Evolutionary conservation across 92 coral and sea anemone species (phyloP).

Genomic region (Porites evermanni): DNA sequence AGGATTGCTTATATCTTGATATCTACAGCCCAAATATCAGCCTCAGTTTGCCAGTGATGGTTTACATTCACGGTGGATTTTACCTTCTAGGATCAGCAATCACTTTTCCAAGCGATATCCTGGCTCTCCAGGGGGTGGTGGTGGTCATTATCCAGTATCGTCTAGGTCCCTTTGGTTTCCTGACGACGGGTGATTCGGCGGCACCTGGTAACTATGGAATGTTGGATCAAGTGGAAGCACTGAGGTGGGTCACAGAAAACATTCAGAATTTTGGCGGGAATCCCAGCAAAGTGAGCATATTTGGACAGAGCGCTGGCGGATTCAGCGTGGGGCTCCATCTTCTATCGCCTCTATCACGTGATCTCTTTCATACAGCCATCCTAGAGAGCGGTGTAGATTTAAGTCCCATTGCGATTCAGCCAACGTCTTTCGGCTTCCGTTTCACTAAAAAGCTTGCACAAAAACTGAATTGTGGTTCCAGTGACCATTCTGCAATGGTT

Average conservation of each 20-base stretch:
- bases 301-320: constrained; percentile 87
- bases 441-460: constrained; percentile 45
- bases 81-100: constrained; percentile 26
- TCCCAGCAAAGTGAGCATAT: constrained; percentile 77
- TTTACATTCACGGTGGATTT: constrained; percentile 62
- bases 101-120: constrained; percentile 5
- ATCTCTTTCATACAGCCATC: constrained; percentile 65
- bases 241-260: constrained; percentile 74
- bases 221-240: constrained; percentile 84
- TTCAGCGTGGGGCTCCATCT: constrained; percentile 77
- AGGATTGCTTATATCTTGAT: constrained; percentile 58
- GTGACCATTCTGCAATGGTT: constrained; percentile 25
- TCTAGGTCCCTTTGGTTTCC: constrained; percentile 63
- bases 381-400: constrained; percentile 71
- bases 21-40: constrained; percentile 39
- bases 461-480: constrained; percentile 32
- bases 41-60: constrained; percentile 58
- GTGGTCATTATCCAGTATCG: constrained; percentile 70
- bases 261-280: constrained; percentile 78
- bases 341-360: constrained; percentile 77
- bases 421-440: constrained; percentile 14
- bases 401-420: constrained; percentile 47
- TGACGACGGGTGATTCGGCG: constrained; percentile 61
- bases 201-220: constrained; percentile 76
- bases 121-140: constrained; percentile 64